These are phyloP conservation scores for Cephalotes varians DNA, from an alignment of 2,888 invertebrate species.

Conservation along the genomic window DNA sequence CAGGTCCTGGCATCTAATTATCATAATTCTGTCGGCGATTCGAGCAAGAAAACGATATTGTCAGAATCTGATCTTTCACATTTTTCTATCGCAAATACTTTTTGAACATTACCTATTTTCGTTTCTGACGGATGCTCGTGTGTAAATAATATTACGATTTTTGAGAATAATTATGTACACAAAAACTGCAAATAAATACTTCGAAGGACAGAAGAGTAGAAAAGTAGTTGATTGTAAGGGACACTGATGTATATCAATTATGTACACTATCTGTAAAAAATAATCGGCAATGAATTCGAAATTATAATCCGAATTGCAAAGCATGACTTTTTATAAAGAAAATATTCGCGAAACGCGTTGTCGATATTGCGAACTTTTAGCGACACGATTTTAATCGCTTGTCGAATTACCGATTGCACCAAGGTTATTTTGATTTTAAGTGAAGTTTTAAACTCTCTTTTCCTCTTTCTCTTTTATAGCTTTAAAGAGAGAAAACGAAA, in stretches of 20 bases:
- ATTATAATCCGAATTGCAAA: neutral
- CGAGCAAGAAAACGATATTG: neutral
- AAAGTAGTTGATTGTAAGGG: neutral
- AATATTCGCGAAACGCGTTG: neutral
- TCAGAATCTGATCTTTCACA: neutral
- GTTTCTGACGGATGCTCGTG: neutral
- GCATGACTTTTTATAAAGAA: neutral
- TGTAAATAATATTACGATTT: neutral
- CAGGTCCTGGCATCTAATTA: neutral
- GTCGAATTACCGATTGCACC: too few relatives aligned
- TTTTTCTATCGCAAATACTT: neutral
- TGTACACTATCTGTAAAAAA: neutral
- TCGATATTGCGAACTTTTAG: neutral
- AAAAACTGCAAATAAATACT: neutral
- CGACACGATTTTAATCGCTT: neutral
- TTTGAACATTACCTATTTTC: neutral
- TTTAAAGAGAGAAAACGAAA: too few relatives aligned
- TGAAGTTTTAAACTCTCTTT: too few relatives aligned
- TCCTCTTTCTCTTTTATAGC: too few relatives aligned
- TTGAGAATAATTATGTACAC: neutral
- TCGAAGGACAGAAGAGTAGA: neutral
- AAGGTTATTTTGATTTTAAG: too few relatives aligned
- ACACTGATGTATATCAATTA: neutral
- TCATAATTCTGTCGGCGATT: constrained; percentile 6
- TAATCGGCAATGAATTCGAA: neutral